A percentile compares a stretch with the other conserved stretches of the same genome.
These are phyloP conservation scores for Chalcis sispes DNA, from an alignment of 2,888 invertebrate species.

Conservation along the genomic window DNA sequence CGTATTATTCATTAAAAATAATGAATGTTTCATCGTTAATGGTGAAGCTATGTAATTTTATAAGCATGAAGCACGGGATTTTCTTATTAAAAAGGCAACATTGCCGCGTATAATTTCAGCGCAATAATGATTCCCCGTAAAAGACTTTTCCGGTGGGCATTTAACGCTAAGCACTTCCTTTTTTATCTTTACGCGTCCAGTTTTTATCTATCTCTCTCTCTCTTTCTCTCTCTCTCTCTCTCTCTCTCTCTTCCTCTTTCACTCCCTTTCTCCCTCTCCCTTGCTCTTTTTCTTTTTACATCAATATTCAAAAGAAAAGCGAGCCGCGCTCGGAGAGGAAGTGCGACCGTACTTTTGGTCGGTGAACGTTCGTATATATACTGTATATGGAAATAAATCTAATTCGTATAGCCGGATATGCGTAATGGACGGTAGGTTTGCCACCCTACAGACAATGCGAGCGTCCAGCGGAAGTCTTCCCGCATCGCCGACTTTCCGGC, in stretches of 20 bases:
- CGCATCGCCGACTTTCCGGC: background rate
- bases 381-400: slow-evolving; percentile 58
- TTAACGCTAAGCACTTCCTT: slow-evolving; percentile 42
- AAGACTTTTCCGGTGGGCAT: slow-evolving; percentile 35
- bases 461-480: slow-evolving; percentile 51
- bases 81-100: too few species aligned
- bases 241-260: too few species aligned
- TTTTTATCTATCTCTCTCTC: too few species aligned
- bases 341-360: background rate
- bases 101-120: slow-evolving; percentile 30
- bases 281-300: slow-evolving; percentile 47
- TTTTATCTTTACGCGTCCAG: slow-evolving; percentile 42
- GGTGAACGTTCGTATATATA: slow-evolving; percentile 54
- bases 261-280: slow-evolving; percentile 44
- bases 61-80: too few species aligned
- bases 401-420: slow-evolving; percentile 57
- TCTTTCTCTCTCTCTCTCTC: too few species aligned
- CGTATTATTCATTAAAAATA: too few species aligned
- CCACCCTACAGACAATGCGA: slow-evolving; percentile 51
- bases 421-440: slow-evolving; percentile 56
- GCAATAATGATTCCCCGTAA: slow-evolving; percentile 59
- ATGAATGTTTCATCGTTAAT: too few species aligned
- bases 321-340: background rate
- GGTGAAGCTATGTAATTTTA: too few species aligned
- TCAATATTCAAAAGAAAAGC: slow-evolving; percentile 51